phyloP scores from a whole-genome alignment of 2,113 vertebrate genomes.

The Nesoenas mayeri region DNA sequence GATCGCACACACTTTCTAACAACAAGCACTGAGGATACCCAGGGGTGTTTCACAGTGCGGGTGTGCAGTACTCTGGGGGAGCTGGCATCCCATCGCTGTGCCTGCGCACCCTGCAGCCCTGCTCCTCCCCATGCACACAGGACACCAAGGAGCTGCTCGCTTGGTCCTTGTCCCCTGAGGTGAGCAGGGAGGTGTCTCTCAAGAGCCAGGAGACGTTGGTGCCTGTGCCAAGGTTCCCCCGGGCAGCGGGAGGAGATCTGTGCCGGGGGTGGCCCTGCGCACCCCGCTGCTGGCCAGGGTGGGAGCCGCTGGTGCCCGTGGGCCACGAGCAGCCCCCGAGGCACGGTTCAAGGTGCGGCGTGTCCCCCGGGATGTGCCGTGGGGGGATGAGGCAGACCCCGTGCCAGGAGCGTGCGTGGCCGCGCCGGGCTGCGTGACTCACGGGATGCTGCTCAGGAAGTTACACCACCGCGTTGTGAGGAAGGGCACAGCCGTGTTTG shows the following conservation, averaged over 20 bases:
- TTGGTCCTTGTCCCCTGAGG: background rate
- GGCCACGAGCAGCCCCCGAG: accelerated
- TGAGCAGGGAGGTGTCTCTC: background rate
- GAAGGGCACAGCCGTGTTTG: background rate
- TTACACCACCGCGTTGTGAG: background rate
- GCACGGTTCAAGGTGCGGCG: accelerated
- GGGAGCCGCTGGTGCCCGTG: background rate
- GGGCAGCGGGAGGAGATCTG: background rate
- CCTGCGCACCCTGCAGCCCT: background rate
- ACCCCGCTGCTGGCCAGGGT: background rate
- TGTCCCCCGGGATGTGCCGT: accelerated
- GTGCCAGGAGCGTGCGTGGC: background rate
- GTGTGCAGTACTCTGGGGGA: accelerated
- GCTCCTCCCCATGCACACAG: accelerated
- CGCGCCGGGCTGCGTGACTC: conserved; percentile 7
- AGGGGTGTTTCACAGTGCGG: accelerated
- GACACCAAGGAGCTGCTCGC: background rate
- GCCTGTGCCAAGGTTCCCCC: background rate
- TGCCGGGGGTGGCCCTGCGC: background rate
- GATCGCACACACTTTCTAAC: accelerated
- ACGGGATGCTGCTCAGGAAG: conserved; percentile 41
- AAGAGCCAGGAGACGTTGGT: background rate
- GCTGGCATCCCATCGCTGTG: accelerated
- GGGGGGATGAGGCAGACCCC: background rate
- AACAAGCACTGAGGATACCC: accelerated